Conservation (phyloP, 2,113 vertebrate genomes). For the Strigops habroptila region DNA sequence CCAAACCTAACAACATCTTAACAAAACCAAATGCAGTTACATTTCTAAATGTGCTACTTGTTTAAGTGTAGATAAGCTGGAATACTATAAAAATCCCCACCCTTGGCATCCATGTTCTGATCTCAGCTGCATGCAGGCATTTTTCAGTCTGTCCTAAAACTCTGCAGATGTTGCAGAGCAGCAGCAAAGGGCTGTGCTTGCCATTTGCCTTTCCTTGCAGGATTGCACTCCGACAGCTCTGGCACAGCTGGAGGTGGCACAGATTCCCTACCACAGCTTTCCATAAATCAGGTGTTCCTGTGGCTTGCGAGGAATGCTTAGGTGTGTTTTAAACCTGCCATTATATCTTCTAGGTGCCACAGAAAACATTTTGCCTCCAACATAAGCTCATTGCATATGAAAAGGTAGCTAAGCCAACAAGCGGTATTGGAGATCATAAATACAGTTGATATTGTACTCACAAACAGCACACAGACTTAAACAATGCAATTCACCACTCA, state of each 20-base stretch:
- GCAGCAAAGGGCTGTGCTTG: not conserved
- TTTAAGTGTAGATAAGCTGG: not conserved
- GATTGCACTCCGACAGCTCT: not conserved
- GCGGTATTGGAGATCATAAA: not conserved
- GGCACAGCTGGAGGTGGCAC: not conserved
- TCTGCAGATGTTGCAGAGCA: not conserved
- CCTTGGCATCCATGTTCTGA: not conserved
- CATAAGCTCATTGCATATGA: not conserved
- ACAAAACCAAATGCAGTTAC: not conserved
- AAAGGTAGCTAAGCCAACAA: not conserved
- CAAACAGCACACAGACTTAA: not conserved
- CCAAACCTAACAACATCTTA: not conserved
- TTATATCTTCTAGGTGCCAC: not conserved
- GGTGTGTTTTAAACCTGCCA: not conserved
- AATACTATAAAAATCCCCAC: not conserved
- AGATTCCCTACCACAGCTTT: not conserved
- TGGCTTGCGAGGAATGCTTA: not conserved
- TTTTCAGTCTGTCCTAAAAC: not conserved
- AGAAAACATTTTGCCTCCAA: not conserved
- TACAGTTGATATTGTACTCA: not conserved
- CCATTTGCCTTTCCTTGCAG: not conserved
- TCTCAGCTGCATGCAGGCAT: not conserved
- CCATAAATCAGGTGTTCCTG: not conserved
- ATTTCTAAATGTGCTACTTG: not conserved
- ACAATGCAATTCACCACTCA: not conserved